phyloP scores from a whole-genome alignment of 2,888 invertebrate species.

The Liposcelis brunnea region DNA sequence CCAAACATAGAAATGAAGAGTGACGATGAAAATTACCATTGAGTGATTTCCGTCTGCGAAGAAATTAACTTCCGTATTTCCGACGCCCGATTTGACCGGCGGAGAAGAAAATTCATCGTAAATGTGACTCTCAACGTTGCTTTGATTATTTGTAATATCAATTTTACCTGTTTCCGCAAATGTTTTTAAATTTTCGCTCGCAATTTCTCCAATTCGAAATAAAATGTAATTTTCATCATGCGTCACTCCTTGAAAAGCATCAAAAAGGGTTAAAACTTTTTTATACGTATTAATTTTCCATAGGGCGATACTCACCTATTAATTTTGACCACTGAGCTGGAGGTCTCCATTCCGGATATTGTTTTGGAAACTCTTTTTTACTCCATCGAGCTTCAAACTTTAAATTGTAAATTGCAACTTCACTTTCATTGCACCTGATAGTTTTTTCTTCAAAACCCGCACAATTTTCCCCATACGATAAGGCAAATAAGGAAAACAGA shows the following conservation, averaged over 20 bases:
- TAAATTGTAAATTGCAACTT: no score
- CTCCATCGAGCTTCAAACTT: conserved; percentile 1
- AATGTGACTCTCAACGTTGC: conserved; percentile 23
- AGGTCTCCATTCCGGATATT: conserved; percentile 10
- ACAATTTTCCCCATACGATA: no score
- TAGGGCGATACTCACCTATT: conserved; percentile 6
- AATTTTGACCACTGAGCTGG: conserved; percentile 10
- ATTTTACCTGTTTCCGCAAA: conserved; percentile 28
- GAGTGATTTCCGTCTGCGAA: conserved; percentile 28
- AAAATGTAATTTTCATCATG: conserved; percentile 12
- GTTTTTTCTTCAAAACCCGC: no score
- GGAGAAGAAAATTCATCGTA: conserved; percentile 24
- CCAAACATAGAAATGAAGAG: not conserved
- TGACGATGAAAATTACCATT: conserved; percentile 22
- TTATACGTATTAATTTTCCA: not conserved
- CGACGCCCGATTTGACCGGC: conserved; percentile 23
- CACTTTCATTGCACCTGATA: no score
- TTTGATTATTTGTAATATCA: conserved; percentile 25
- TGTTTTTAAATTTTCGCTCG: conserved; percentile 20
- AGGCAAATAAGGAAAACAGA: no score
- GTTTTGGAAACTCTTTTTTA: conserved; percentile 8
- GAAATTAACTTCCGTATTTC: conserved; percentile 26
- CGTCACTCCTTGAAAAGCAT: no score
- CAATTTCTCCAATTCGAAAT: conserved; percentile 12
- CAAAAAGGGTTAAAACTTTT: not conserved